These are phyloP conservation scores for Eupithecia insigniata DNA, from an alignment of 2,888 invertebrate genomes.

Conservation along the genomic window DNA sequence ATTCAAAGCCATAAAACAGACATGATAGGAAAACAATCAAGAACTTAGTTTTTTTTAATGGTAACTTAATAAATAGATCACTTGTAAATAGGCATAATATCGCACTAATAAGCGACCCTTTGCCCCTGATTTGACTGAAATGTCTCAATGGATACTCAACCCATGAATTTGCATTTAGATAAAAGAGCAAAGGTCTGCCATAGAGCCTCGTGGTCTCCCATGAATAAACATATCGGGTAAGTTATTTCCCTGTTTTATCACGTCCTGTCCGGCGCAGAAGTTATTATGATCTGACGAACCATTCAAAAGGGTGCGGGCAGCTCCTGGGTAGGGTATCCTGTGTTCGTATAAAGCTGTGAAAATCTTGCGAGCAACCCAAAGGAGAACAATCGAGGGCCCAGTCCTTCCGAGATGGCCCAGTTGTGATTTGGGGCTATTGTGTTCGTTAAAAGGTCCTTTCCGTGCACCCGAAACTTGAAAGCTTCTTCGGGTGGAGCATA, in stretches of 20 bases:
- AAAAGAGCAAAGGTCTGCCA: conserved; percentile 37
- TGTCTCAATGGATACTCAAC: conserved; percentile 42
- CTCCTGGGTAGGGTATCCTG: conserved; percentile 50
- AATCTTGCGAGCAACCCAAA: conserved; percentile 55
- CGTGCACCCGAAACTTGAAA: conserved; percentile 54
- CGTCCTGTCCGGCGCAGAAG: conserved; percentile 45
- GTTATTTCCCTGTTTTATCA: conserved; percentile 48
- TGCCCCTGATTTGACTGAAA: conserved; percentile 33
- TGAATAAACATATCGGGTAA: conserved; percentile 40
- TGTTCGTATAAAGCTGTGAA: conserved; percentile 58
- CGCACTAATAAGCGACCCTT: conserved; percentile 25
- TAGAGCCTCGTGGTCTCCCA: conserved; percentile 13
- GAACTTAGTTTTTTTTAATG: no score
- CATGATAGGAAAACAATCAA: no score
- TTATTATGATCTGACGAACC: conserved; percentile 63
- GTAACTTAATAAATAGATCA: no score
- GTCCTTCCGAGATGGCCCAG: conserved; percentile 55
- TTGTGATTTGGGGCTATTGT: conserved; percentile 62
- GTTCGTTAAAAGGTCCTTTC: conserved; percentile 54
- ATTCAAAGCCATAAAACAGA: no score
- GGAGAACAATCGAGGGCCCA: conserved; percentile 55
- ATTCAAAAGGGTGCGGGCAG: conserved; percentile 57
- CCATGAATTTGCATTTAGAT: conserved; percentile 43
- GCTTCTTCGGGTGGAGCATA: conserved; percentile 42
- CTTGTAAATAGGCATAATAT: no score